Percentiles rank a stretch among this genome's conserved stretches.
Evolutionary conservation across 2,888 invertebrate genomes (phyloP).

Genomic region (Punctoribates punctum): DNA sequence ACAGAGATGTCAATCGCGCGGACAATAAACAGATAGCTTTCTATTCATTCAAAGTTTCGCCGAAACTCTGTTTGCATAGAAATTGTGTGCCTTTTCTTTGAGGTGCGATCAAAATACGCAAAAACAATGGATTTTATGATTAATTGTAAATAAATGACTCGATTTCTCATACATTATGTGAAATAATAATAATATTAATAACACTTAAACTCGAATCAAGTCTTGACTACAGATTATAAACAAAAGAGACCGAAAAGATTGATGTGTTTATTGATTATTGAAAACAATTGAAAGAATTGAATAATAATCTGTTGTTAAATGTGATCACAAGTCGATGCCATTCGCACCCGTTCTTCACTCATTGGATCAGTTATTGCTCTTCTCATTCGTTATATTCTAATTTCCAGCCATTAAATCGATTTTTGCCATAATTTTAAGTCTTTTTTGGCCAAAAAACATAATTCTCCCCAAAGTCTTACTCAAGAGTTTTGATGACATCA

Average conservation of each 20-base stretch:
- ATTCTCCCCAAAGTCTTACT: background rate
- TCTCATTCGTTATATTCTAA: background rate
- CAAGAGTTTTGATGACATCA: background rate
- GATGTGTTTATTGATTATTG: background rate
- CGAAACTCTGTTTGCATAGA: background rate
- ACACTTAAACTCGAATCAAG: constrained; percentile 3
- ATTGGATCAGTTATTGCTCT: background rate
- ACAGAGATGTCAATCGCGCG: background rate
- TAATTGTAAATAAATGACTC: constrained; percentile 4
- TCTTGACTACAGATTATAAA: background rate
- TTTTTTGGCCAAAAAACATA: background rate
- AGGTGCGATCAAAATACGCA: background rate
- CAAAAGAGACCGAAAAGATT: background rate
- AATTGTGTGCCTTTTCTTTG: background rate
- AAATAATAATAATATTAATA: background rate
- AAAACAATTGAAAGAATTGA: background rate
- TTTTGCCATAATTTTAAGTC: background rate
- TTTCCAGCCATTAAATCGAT: background rate
- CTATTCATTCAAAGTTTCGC: background rate
- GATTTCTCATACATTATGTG: background rate
- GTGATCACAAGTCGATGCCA: constrained; percentile 17
- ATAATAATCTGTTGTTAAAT: background rate
- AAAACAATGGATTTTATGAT: background rate
- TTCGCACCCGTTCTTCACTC: constrained; percentile 8
- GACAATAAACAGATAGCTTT: background rate